A percentile compares a stretch with the other conserved stretches of the same genome.
Conservation (phyloP, 2,113 vertebrate species). For the Brienomyrus brachyistius region DNA sequence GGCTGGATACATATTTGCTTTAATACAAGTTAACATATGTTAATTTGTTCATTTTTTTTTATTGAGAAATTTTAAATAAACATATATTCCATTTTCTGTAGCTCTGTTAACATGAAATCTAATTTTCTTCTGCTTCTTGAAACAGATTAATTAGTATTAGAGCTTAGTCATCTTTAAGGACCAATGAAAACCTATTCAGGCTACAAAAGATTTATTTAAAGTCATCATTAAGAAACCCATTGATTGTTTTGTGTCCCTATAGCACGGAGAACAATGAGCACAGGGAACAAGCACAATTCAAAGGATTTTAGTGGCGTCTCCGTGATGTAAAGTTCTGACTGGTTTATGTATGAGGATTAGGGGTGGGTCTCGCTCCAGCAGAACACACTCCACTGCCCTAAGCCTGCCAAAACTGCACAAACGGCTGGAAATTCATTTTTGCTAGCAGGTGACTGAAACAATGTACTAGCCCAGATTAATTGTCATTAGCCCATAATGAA, state of each 20-base stretch:
- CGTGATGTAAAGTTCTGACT: neutral
- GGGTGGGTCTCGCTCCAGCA: neutral
- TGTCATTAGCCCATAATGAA: neutral
- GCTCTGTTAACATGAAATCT: neutral
- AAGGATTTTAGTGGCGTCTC: neutral
- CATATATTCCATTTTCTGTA: neutral
- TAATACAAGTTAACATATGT: neutral
- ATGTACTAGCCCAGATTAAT: neutral
- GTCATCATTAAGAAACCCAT: neutral
- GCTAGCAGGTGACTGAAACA: neutral
- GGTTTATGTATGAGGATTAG: neutral
- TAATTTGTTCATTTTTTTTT: neutral
- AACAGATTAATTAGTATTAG: conserved; percentile 10
- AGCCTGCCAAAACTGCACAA: neutral
- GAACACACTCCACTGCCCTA: neutral
- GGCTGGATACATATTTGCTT: neutral
- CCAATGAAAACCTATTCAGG: neutral
- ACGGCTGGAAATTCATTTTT: neutral
- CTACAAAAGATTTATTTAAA: neutral
- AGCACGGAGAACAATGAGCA: neutral
- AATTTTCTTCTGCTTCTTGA: neutral
- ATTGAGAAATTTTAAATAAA: neutral
- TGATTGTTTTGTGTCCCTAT: neutral
- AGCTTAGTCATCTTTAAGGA: conserved; percentile 11
- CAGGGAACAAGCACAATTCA: neutral